Evolutionary conservation across 2,888 invertebrate genomes (phyloP).

Genomic region (Cenopis cana): DNA sequence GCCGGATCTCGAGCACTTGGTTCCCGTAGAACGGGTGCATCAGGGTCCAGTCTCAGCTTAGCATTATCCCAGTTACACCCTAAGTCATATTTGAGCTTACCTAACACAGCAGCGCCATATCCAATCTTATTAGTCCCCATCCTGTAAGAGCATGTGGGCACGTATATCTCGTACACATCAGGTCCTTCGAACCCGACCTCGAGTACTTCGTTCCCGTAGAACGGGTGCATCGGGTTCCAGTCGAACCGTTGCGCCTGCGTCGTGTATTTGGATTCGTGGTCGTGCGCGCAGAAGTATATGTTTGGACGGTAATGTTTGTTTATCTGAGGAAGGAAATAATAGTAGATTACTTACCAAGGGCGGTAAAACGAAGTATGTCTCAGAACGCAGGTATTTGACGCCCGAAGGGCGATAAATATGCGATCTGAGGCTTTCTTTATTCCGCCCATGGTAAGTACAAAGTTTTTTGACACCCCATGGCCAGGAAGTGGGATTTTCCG

Average conservation of each 20-base stretch:
- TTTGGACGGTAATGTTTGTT: constrained; percentile 85
- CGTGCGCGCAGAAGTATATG: constrained; percentile 87
- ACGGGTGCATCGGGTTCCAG: constrained; percentile 53
- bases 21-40: constrained; percentile 48
- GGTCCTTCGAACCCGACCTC: constrained; percentile 57
- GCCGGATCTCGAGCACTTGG: constrained; percentile 58
- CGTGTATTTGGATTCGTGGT: constrained; percentile 88
- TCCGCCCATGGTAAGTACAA: too few relatives aligned
- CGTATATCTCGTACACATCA: constrained; percentile 90
- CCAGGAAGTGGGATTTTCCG: too few relatives aligned
- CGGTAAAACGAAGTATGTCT: too few relatives aligned
- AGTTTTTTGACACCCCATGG: too few relatives aligned
- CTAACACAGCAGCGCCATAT: constrained; percentile 92
- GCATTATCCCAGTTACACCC: too few relatives aligned
- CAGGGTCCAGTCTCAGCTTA: too few relatives aligned
- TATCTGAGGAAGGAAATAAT: constrained; percentile 79
- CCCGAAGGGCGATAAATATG: too few relatives aligned
- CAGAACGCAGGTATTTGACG: too few relatives aligned
- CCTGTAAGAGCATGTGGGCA: constrained; percentile 98
- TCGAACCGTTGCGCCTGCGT: constrained; percentile 64
- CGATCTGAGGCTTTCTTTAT: too few relatives aligned
- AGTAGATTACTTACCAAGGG: too few relatives aligned
- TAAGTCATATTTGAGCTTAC: constrained; percentile 69
- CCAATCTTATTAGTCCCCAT: constrained; percentile 97
- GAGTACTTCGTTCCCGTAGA: constrained; percentile 55